Percentiles rank a stretch among this genome's conserved stretches.
phyloP scores from a whole-genome alignment of 2,113 vertebrate species.

The human (Homo sapiens) region DNA sequence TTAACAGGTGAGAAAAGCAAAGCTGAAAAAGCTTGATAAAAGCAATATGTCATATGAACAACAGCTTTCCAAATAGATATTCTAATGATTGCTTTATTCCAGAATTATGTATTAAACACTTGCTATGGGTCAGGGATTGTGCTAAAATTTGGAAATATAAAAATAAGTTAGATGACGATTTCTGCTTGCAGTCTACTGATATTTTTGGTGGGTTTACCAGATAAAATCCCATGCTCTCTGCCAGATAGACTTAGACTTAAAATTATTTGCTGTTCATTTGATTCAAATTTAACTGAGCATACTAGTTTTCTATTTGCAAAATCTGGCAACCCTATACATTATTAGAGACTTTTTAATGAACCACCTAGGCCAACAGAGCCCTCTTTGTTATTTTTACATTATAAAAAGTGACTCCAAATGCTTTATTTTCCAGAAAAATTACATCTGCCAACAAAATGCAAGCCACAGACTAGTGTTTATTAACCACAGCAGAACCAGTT shows the following conservation, averaged over 20 bases:
- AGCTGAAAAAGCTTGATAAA: not conserved
- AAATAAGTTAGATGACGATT: not conserved
- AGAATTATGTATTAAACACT: not conserved
- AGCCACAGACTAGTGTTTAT: not conserved
- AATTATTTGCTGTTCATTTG: not conserved
- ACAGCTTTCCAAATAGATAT: not conserved
- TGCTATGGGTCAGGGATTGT: not conserved
- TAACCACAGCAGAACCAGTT: slow-evolving; percentile 5
- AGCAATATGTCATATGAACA: not conserved
- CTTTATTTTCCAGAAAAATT: slow-evolving; percentile 30
- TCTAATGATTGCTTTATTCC: not conserved
- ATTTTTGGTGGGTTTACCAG: not conserved
- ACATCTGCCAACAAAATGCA: slow-evolving; percentile 16
- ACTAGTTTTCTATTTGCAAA: slow-evolving; percentile 14
- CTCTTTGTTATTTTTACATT: slow-evolving; percentile 22
- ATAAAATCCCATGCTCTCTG: not conserved
- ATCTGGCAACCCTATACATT: not conserved
- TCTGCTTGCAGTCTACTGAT: not conserved
- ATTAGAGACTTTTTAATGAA: not conserved
- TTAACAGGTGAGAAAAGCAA: not conserved
- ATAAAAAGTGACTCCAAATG: not conserved
- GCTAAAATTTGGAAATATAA: not conserved
- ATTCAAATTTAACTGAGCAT: slow-evolving; percentile 19
- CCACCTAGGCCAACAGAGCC: not conserved
- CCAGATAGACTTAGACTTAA: not conserved